A percentile compares a stretch with the other conserved stretches of the same genome.
Conservation (phyloP, 2,797 vertebrate genomes). For the Cyprinodon diabolis region DNA sequence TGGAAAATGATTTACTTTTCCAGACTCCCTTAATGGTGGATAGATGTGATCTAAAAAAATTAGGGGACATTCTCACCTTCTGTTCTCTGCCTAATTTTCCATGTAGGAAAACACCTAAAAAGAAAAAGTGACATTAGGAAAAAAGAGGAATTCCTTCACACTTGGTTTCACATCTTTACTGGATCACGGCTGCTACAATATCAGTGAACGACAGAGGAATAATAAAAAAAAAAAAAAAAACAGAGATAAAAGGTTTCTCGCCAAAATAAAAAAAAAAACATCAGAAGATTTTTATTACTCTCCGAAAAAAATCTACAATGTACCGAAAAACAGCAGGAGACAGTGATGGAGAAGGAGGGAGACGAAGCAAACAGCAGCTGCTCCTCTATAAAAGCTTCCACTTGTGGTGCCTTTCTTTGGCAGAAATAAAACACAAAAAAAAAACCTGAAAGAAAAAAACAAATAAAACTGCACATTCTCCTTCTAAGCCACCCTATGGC, state of each 20-base stretch:
- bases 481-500: constrained; percentile 35
- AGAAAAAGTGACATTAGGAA: neutral
- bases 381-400: no score
- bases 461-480: neutral
- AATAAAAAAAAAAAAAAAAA: constrained; percentile 47
- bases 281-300: constrained; percentile 43
- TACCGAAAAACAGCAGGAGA: constrained; percentile 25
- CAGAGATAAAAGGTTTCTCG: constrained; percentile 30
- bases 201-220: constrained; percentile 48
- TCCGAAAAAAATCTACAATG: constrained; percentile 49
- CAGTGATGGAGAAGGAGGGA: constrained; percentile 6
- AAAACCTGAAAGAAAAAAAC: neutral
- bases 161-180: constrained; percentile 74
- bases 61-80: no score
- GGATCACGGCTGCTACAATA: constrained; percentile 67
- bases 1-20: neutral
- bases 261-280: constrained; percentile 38
- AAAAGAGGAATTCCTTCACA: constrained; percentile 7
- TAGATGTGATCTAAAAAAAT: neutral
- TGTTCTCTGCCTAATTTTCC: neutral
- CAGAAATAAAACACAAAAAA: neutral
- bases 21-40: neutral
- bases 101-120: neutral
- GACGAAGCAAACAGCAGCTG: constrained; percentile 1
- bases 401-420: constrained; percentile 11